Evolutionary conservation across 2,797 vertebrate genomes (phyloP), one percentile per base, ranked within the genome.

Genomic region (Erpetoichthys calabaricus): DNA sequence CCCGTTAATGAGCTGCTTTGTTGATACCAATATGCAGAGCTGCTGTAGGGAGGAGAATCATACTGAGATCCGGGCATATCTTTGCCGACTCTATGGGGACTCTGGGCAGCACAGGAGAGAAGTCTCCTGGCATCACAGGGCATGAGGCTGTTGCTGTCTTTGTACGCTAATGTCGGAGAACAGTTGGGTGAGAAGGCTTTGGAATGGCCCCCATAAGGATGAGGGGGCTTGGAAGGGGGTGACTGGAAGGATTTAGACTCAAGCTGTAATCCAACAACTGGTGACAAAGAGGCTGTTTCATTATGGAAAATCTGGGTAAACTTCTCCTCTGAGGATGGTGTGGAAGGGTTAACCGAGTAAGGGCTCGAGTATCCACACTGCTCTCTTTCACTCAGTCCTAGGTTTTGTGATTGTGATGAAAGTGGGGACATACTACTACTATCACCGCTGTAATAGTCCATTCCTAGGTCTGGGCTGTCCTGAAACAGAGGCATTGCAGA

Each of bases 381-480:
- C 56, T 98, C 95, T 55, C 81, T 70, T 57, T 86, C 83, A 0
- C 80, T 73, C 74, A 91, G 87, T 57, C 89, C 81, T 45, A 91
- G 96, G 73, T 83, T 78, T 68, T 90, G 80, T 1, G 80, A 81
- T 43, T 92, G 89, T 8, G 90, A 93, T 67, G 92, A 89, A 68
- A 97, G 75, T 5, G 95, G 92, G 61, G 94, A 97, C 76, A 97
- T 91, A 73, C 94, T 97, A 76, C 94, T 96, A 76, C 92, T 99
- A 72, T 99, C 96, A 60, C 94, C 94, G 0, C 94, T 96, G 70
- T 96, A 99, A 73, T 97, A 99, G 81, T 99, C 95, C 73, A 97
- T 76, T 65, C 91, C 89, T 4, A 86, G 75, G 67, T 87, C 83
- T 0, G 82, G 75, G 64, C 78, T 85, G 72, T 97, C 94, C 67